Conservation (phyloP, 1,140 invertebrate species). For the Anastatus disparis region DNA sequence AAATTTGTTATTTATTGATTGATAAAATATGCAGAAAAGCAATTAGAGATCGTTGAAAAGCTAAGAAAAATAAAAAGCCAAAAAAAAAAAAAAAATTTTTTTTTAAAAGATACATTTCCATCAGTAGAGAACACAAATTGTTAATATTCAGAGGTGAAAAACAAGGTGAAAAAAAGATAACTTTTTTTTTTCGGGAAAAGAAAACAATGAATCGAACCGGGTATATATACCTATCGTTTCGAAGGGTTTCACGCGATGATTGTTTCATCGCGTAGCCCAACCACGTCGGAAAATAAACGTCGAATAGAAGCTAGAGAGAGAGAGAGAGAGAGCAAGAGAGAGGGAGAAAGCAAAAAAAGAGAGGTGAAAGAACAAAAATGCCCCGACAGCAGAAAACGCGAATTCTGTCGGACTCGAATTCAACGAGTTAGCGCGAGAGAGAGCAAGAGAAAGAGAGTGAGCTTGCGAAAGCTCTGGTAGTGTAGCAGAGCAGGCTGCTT, state of each 20-base stretch:
- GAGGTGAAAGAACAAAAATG: conserved; percentile 40
- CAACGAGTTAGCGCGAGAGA: background rate
- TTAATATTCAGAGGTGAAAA: background rate
- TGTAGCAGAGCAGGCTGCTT: conserved; percentile 3
- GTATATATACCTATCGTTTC: too few species aligned
- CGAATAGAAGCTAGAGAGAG: background rate
- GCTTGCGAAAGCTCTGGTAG: too few species aligned
- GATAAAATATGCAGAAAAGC: too few species aligned
- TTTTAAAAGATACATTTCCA: too few species aligned
- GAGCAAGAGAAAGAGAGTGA: background rate
- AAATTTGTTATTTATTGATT: too few species aligned
- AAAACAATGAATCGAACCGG: conserved; percentile 30
- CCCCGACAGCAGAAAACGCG: conserved; percentile 46
- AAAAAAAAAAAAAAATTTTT: background rate
- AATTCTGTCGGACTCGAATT: conserved; percentile 14
- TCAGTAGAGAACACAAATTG: background rate
- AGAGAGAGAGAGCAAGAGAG: too few species aligned
- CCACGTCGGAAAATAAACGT: conserved; percentile 13
- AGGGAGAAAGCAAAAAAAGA: too few species aligned
- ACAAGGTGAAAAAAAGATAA: conserved; percentile 1
- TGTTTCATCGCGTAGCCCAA: conserved; percentile 28
- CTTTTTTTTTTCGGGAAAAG: background rate
- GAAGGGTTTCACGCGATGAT: conserved; percentile 19
- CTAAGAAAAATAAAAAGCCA: too few species aligned
- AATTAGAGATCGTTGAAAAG: too few species aligned